Evolutionary conservation across 2,888 invertebrate genomes (phyloP), one percentile per base, ranked within the genome.

Genomic region (Acrobasis suavella): DNA sequence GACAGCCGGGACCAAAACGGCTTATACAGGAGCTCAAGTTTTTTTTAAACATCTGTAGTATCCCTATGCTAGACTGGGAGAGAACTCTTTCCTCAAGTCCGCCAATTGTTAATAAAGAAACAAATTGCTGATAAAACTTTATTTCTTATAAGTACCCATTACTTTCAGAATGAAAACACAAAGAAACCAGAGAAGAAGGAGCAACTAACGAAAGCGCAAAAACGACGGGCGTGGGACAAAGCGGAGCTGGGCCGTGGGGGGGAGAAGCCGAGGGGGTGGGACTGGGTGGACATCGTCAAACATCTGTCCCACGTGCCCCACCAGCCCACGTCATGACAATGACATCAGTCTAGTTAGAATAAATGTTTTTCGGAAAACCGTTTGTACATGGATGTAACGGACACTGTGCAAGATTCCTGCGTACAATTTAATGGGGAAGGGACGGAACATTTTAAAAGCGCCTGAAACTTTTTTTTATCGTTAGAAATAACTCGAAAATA

Each of bases 231-330:
- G 78, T 97, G 97, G 96, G 97, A 97, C 81, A 94, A 95, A 63
- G 94, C 97, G 0, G 97, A 97, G 83, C 91, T 94, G 54, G 91
- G 92, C 0, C 92, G 93, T 17, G 96, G 95, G 39, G 98, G 98
- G 0, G 98, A 98, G 79, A 94, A 94, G 69, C 96, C 97, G 0
- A 91, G 98, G 38, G 99, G 99, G 0, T 97, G 96, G 95, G 95
- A 99, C 90, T 99, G 99, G 98, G 95, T 98, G 10, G 98, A 98
- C 81, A 95, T 99, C 67, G 96, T 99, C n/a, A 98, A 97, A 85
- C 99, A 99, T 90, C 93, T 99, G 64, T 97, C 97, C 10, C 98
- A 98, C 49, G 91, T 76, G 0, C 89, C 90, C 0, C 87, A 89
- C 64, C 80, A 81, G 12, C 80, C 86, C 0, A 64, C 78, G 7